Base-by-base conservation (phyloP, 2,888 invertebrate species). In the Neuroscelio doddi region DNA sequence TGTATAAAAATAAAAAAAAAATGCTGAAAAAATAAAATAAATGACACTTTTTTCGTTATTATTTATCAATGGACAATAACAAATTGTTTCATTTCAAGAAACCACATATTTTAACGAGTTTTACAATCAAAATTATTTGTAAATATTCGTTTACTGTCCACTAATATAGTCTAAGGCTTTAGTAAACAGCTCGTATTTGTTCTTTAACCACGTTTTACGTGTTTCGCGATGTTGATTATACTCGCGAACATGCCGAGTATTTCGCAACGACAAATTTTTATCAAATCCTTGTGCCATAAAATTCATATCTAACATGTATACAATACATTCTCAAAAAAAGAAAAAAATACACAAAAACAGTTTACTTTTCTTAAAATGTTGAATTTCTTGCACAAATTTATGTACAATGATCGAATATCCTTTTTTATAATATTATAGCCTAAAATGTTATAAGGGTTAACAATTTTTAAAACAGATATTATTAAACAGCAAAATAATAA, bases 401-500 rank as follows among this genome's bases (percentile, higher is more conserved):
- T n/a, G n/a, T n/a, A n/a, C n/a, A n/a, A n/a, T n/a, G n/a, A n/a
- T n/a, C n/a, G n/a, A n/a, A n/a, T n/a, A n/a, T n/a, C n/a, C n/a
- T n/a, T n/a, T n/a, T n/a, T n/a, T n/a, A n/a, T n/a, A n/a, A 8
- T 8, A 26, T 26, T 26, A 5, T 26, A 26, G 8, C 8, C 26
- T 4, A 5, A 26, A 26, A 26, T 26, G 26, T 8, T 32, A 32
- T n/a, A n/a, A 32, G 12, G 9, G 32, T 32, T 32, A 12, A 9
- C 5, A 47, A 15, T 12, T 29, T 3, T 24, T 9, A 4, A 41
- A 12, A n/a, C n/a, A n/a, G n/a, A n/a, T n/a, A n/a, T n/a, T n/a
- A n/a, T n/a, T n/a, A 36, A 39, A 29, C 17, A 1, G n/a, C 10
- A n/a, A 34, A 50, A 53, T 38, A 46, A 53, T 50, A 57, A n/a